Evolutionary conservation across 2,113 vertebrate genomes (phyloP).

Genomic region (Xenotilapia leptura): DNA sequence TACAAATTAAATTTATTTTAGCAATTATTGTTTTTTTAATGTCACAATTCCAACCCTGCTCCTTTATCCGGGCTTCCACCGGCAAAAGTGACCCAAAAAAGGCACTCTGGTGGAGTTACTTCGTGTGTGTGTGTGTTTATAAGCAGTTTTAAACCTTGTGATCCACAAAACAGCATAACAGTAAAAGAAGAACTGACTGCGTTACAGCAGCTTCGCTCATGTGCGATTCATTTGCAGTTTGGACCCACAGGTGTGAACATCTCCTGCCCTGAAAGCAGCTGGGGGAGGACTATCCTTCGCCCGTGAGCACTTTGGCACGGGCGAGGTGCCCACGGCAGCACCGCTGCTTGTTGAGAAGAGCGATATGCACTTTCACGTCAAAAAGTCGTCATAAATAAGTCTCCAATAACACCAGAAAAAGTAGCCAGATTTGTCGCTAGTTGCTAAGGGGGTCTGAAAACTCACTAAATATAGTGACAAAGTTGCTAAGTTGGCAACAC

Average conservation of each 20-base stretch:
- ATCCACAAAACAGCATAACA: neutral
- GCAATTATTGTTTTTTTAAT: neutral
- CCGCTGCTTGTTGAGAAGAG: neutral
- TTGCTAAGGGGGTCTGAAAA: neutral
- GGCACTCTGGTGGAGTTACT: neutral
- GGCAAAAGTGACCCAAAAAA: fast-evolving
- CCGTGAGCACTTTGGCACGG: neutral
- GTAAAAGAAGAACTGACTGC: fast-evolving
- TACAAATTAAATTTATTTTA: fast-evolving
- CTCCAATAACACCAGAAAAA: neutral
- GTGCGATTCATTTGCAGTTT: neutral
- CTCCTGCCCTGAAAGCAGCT: fast-evolving
- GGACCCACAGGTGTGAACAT: fast-evolving
- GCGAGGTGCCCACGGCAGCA: neutral
- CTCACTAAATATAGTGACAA: neutral
- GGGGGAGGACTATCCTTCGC: neutral
- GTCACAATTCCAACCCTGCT: neutral
- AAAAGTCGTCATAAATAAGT: neutral
- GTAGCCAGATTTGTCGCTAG: neutral
- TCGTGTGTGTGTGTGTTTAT: neutral
- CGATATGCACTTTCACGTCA: fast-evolving
- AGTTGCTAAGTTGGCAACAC: neutral
- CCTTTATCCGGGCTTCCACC: fast-evolving
- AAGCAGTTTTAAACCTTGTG: neutral
- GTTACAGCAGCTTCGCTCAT: neutral